Base-by-base conservation (phyloP, 2,888 invertebrate genomes). In the Agriopis marginaria region DNA sequence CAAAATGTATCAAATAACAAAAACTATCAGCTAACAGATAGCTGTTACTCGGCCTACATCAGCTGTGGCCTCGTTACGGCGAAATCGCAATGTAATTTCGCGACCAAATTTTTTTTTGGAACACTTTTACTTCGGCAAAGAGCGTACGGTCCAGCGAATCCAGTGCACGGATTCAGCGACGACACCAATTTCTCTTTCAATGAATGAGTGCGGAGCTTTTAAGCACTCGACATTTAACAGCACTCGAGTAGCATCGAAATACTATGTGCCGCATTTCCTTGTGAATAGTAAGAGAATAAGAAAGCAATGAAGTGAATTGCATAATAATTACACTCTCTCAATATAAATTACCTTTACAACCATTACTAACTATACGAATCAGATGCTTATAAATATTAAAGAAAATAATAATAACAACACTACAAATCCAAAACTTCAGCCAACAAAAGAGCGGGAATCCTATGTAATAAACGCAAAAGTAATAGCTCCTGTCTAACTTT, bases 61-160 rank as follows among this genome's bases (percentile, higher is more conserved):
- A n/a, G n/a, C n/a, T 72, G 76, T 86, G 89, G 87, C 93, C 94
- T 86, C 87, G 93, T 92, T 92, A 84, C 87, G 85, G 91, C 92
- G 91, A 93, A 93, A 93, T 93, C 91, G 93, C 93, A 90, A 92
- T 92, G 92, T 91, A 92, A 93, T 93, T 94, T 94, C 87, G 94
- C 93, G 91, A 92, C 86, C 87, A 87, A 88, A 90, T 86, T 92
- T 91, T 68, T n/a, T 75, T 93, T 93, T 87, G 92, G 92, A 93
- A 92, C 93, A 93, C 93, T 93, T 93, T 94, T 94, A 94, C 93
- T 94, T 91, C 80, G 89, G 83, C 89, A 87, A 83, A 84, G 83
- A 84, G 87, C 86, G 83, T 82, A 85, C 86, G 84, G 83, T 85
- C 84, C 87, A 85, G 84, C 83, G 80, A 71, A 79, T 79, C 77